phyloP scores from a whole-genome alignment of 2,113 vertebrate species.

The Sebastes schlegelii region DNA sequence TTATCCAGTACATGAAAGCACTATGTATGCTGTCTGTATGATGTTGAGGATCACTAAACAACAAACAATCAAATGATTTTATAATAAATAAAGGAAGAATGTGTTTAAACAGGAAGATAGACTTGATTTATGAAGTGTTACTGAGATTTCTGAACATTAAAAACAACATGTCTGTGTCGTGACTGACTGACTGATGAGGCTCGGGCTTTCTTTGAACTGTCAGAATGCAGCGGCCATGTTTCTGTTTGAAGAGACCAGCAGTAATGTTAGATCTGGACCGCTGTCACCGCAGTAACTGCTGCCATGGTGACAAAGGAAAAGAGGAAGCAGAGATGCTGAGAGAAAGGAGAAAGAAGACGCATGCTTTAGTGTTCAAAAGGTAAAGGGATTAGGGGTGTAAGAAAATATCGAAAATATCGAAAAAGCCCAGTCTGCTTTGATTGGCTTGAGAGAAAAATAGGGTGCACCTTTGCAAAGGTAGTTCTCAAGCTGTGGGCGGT shows the following conservation, averaged over 20 bases:
- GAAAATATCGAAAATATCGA: too few species aligned
- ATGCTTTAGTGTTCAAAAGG: neutral
- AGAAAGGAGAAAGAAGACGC: neutral
- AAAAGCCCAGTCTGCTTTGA: too few species aligned
- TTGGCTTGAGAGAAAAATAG: too few species aligned
- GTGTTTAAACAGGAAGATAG: neutral
- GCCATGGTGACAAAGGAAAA: slow-evolving; percentile 57
- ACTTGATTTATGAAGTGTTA: neutral
- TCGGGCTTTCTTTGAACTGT: slow-evolving; percentile 9
- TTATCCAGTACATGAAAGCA: neutral
- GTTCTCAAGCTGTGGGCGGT: too few species aligned
- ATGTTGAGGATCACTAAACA: neutral
- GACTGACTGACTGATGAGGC: neutral
- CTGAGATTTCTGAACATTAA: neutral
- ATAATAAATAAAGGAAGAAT: neutral
- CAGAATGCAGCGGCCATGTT: neutral
- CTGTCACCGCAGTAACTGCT: slow-evolving; percentile 50
- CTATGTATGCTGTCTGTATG: neutral
- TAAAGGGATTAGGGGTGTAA: neutral
- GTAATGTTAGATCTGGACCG: slow-evolving; percentile 34
- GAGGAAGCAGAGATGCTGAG: slow-evolving; percentile 7
- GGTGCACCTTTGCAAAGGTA: too few species aligned
- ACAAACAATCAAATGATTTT: too few species aligned
- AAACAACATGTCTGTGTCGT: neutral
- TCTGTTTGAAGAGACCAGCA: slow-evolving; percentile 33